phyloP scores from a whole-genome alignment of 2,888 invertebrate genomes.

The Amblyjoppa proteus region DNA sequence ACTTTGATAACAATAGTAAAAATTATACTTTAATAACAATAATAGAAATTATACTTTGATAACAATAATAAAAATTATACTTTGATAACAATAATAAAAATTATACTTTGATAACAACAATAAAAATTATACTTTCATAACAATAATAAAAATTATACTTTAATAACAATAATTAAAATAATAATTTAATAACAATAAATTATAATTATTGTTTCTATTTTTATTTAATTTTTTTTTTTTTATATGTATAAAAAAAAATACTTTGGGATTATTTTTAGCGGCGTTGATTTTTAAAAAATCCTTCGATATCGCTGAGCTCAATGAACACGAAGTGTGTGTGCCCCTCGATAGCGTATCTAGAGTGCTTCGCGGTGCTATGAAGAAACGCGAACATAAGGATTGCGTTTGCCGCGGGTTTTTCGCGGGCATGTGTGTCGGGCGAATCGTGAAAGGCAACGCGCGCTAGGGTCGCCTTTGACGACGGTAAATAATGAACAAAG shows the following conservation, averaged over 20 bases:
- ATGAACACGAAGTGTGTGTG: neutral
- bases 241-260: neutral
- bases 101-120: too few relatives aligned
- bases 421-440: neutral
- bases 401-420: constrained; percentile 22
- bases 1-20: neutral
- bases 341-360: neutral
- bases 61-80: too few relatives aligned
- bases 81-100: too few relatives aligned
- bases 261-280: neutral
- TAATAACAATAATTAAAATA: too few relatives aligned
- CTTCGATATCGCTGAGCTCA: constrained; percentile 23
- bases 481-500: constrained; percentile 61
- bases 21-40: too few relatives aligned
- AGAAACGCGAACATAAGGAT: constrained; percentile 22
- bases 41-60: too few relatives aligned
- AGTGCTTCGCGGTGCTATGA: neutral
- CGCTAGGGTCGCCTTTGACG: constrained; percentile 1
- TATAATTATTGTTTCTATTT: neutral
- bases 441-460: neutral
- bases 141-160: too few relatives aligned
- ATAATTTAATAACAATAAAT: neutral
- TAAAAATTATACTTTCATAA: too few relatives aligned
- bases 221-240: neutral
- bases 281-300: constrained; percentile 1